Base-by-base conservation (phyloP, 2,888 invertebrate genomes). In the Cylindroiulus punctatus region DNA sequence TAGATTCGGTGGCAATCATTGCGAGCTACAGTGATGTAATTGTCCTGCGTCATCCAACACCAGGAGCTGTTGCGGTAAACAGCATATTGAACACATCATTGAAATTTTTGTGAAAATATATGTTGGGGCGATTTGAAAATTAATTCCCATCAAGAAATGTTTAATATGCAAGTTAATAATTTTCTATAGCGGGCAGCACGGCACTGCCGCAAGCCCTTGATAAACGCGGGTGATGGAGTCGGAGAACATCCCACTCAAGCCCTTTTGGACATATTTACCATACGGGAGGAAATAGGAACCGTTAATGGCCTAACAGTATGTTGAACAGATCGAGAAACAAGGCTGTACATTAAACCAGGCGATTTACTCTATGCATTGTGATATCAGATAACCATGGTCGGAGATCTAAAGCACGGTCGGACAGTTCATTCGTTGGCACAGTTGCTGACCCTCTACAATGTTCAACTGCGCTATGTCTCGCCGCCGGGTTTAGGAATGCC, bases 161-260 rank as follows among this genome's bases (percentile, higher is more conserved):
- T 44, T n/a, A n/a, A n/a, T n/a, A 17, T 84, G 36, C 76, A 57
- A 17, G n/a, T n/a, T 82, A n/a, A 85, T 22, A 30, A 90, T 90
- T 90, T 90, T 8, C 90, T 2, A 57, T 22, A 97, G 96, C 93
- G 94, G 89, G 97, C 96, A 0, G 94, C 98, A 0, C 93, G 94
- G 22, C 94, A 94, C 87, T 95, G 95, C 89, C 93, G 96, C 0
- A 97, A 96, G 90, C 98, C 98, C 0, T 92, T 99, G n/a, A 94
- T 99, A 85, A 99, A 99, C 92, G 99, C 98, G 17, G 99, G 99
- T 0, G 99, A 99, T 92, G 99, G 99, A 12, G 93, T 96, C 0
- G 98, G 98, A 0, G 98, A 98, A 90, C 98, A 98, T 91, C 99
- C 99, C 0, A 98, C 98, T 0, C 99, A 99, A 92, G 99, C 99